Evolutionary conservation across 2,888 invertebrate genomes (phyloP).

Genomic region (Cryptocheilus praepositus): DNA sequence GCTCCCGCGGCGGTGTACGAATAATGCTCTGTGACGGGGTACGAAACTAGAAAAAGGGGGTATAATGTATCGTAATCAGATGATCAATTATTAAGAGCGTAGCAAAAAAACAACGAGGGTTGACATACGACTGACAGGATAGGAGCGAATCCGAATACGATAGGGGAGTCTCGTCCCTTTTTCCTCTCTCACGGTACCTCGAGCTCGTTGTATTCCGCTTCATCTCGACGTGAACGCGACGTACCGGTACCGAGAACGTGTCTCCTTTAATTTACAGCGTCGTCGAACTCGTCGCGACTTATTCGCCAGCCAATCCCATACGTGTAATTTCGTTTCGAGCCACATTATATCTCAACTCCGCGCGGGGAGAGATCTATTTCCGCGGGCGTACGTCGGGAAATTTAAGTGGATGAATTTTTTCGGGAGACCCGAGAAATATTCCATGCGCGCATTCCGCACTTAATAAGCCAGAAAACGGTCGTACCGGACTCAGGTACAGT

Average conservation of each 20-base stretch:
- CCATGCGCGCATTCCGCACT: too few relatives aligned
- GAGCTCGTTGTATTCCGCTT: too few relatives aligned
- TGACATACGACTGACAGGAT: conserved; percentile 69
- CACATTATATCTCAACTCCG: too few relatives aligned
- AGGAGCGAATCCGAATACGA: conserved; percentile 55
- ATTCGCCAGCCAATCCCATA: too few relatives aligned
- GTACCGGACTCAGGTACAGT: too few relatives aligned
- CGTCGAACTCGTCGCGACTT: background rate
- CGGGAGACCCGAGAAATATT: too few relatives aligned
- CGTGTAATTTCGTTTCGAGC: too few relatives aligned
- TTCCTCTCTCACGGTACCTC: conserved; percentile 12
- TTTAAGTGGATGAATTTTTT: too few relatives aligned
- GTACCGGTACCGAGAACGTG: background rate
- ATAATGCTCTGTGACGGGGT: conserved; percentile 62
- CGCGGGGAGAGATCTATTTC: too few relatives aligned
- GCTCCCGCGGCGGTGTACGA: conserved; percentile 55
- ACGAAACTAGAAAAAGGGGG: conserved; percentile 52
- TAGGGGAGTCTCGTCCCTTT: conserved; percentile 40
- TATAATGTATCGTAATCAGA: conserved; percentile 74
- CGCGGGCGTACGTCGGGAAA: too few relatives aligned
- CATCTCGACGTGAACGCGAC: background rate
- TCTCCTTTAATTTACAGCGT: conserved; percentile 1
- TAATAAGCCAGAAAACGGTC: too few relatives aligned
- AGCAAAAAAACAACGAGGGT: conserved; percentile 74
- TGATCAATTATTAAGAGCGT: conserved; percentile 74